Base-by-base conservation (phyloP, 1,140 invertebrate genomes). In the Drosophila sechellia region DNA sequence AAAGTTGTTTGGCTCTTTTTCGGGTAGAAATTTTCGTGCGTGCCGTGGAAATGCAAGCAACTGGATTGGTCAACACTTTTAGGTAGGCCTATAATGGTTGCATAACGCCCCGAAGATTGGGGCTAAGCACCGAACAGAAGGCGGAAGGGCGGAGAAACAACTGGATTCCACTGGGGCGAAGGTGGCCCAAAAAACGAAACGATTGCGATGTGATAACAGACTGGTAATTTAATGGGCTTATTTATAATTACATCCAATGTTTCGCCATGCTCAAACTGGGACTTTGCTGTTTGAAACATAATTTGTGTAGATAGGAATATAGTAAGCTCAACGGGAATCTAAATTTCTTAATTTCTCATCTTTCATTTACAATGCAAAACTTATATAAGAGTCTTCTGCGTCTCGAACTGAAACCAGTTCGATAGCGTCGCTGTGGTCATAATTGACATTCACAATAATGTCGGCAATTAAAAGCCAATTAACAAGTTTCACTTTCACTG, bases 401-500 rank as follows among this genome's bases (percentile, higher is more conserved):
- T 4, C 2, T 17, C 4, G 25, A 31, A 3, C 17, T 10, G n/a
- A 17, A 68, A 68, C 60, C 64, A 68, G 60, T 65, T 68, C 64
- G 65, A 68, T 68, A 68, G 35, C 42, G 39, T 65, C 55, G n/a
- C 49, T 40, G 53, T 25, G 31, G 27, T 56, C 58, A 81, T 79
- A 83, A 84, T 83, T 79, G 58, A 57, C 76, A 72, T 72, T 73
- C 69, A 79, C 60, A 50, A 59, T 73, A 54, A 81, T 54, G 53
- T 48, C 31, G 56, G 63, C 79, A 89, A 87, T 89, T 87, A 89
- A 87, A 89, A 84, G 71, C 64, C 79, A 87, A 87, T 87, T 87
- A 84, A 84, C 83, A 84, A 70, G 63, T 89, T 61, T 79, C 66
- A 76, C 77, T 76, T 86, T 86, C 83, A 86, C 81, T 81, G 15